Conservation (phyloP, 2,113 vertebrate species). For the Hippolais icterina region DNA sequence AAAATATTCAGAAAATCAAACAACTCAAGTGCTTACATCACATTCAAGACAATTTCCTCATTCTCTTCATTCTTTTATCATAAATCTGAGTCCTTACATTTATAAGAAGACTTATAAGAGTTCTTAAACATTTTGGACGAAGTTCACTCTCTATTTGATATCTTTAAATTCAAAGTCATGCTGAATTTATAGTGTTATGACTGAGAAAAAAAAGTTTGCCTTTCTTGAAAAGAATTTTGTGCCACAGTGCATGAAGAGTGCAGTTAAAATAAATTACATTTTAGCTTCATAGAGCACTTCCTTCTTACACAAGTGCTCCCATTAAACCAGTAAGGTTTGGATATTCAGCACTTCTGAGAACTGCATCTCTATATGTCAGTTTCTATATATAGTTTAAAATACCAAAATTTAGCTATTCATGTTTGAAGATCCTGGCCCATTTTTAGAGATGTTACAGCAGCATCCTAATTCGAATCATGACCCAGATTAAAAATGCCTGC, state of each 20-base stretch:
- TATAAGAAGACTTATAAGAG: background rate
- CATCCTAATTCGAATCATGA: background rate
- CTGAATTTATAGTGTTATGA: background rate
- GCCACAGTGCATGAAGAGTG: background rate
- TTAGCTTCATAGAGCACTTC: background rate
- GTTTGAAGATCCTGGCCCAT: background rate
- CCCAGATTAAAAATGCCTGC: background rate
- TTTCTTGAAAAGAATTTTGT: constrained; percentile 29
- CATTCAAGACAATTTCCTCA: background rate
- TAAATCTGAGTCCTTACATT: background rate
- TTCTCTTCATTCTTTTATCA: background rate
- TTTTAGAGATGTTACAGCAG: background rate
- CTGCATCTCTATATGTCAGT: background rate
- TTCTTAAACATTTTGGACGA: background rate
- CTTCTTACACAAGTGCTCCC: background rate
- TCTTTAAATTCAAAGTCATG: background rate
- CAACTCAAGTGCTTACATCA: accelerated
- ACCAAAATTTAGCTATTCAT: background rate
- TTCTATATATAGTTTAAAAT: background rate
- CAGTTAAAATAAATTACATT: constrained; percentile 2
- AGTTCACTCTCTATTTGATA: background rate
- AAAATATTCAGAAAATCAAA: background rate
- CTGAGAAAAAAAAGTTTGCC: background rate
- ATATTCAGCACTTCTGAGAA: constrained; percentile 2
- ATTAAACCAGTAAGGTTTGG: background rate